A percentile compares a stretch with the other conserved stretches of the same genome.
Conservation (phyloP, 2,113 vertebrate species). For the Xiphophorus hellerii region DNA sequence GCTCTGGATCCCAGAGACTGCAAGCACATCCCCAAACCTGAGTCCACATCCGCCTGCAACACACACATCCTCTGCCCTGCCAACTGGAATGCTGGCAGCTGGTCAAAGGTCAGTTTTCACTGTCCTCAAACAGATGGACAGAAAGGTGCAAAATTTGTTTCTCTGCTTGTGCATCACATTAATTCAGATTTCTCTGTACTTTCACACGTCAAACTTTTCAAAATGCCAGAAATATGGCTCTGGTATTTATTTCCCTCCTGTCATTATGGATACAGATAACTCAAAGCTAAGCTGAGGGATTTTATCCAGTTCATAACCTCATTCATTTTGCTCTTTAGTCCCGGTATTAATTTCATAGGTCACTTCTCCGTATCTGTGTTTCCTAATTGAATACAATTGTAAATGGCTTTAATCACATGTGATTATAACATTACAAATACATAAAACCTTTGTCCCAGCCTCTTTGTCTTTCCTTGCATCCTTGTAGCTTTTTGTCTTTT, state of each 20-base stretch:
- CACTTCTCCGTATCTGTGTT: background rate
- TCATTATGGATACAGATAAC: background rate
- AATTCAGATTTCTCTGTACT: background rate
- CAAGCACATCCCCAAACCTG: conserved; percentile 82
- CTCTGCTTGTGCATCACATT: background rate
- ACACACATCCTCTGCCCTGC: conserved; percentile 84
- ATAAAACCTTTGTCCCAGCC: background rate
- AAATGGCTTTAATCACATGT: background rate
- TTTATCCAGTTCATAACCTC: background rate
- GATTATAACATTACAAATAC: background rate
- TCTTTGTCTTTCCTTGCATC: background rate
- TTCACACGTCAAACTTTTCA: background rate
- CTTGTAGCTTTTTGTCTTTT: background rate
- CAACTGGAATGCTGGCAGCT: conserved; percentile 85
- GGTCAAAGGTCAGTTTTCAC: conserved; percentile 87
- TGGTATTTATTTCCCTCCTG: background rate
- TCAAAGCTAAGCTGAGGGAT: background rate
- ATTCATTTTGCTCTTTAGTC: background rate
- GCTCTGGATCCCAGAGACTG: conserved; percentile 82
- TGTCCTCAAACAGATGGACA: background rate
- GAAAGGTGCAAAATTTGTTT: background rate
- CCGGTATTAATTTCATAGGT: background rate
- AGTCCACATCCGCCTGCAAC: conserved; percentile 78
- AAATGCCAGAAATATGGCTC: background rate
- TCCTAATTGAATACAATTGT: too few species aligned